Conservation (phyloP, 2,888 invertebrate genomes). For the Acleris literana region DNA sequence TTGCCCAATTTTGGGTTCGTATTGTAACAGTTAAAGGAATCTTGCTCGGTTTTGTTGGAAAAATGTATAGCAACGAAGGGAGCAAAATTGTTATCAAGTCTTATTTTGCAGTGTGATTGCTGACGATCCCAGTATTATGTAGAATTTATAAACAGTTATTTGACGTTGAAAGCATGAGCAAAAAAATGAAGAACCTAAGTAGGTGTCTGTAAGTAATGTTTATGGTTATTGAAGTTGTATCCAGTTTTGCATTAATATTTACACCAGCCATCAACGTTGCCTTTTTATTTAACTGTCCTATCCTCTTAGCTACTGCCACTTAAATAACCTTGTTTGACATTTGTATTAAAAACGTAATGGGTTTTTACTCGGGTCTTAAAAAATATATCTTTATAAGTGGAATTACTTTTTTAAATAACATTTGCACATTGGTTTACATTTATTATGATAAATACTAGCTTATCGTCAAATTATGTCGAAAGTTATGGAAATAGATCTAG, state of each 20-base stretch:
- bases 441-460: too few relatives aligned
- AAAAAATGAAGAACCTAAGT: not conserved
- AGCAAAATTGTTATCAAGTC: not conserved
- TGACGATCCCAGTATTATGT: not conserved
- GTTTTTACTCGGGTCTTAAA: not conserved
- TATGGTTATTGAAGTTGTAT: slow-evolving; percentile 1
- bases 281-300: not conserved
- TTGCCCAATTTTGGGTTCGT: slow-evolving; percentile 48
- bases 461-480: too few relatives aligned
- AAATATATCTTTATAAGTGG: not conserved
- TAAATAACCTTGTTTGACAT: not conserved
- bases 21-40: slow-evolving; percentile 37
- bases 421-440: too few relatives aligned
- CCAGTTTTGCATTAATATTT: slow-evolving; percentile 1
- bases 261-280: not conserved
- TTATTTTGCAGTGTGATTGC: not conserved
- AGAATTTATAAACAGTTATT: not conserved
- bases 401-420: too few relatives aligned
- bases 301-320: not conserved
- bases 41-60: not conserved
- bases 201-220: slow-evolving; percentile 1
- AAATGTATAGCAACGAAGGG: not conserved
- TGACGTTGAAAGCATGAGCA: not conserved
- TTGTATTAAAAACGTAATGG: not conserved
- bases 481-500: too few relatives aligned